Percentiles rank a stretch among this genome's conserved stretches.
Conservation (phyloP, 2,113 vertebrate genomes). For the Marmota flaviventris region DNA sequence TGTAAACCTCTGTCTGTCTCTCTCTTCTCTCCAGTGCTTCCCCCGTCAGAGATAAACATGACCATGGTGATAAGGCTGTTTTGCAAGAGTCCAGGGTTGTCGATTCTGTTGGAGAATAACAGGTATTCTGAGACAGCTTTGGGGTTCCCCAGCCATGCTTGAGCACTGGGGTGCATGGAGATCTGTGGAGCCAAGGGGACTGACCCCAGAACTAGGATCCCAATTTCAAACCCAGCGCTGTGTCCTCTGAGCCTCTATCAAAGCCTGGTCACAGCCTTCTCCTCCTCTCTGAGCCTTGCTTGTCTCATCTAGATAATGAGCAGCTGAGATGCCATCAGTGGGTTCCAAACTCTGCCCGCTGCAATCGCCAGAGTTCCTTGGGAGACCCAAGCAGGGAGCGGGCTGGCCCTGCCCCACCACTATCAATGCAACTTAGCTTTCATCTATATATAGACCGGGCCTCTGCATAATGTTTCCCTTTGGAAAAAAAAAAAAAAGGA, state of each 20-base stretch:
- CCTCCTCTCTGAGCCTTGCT: neutral
- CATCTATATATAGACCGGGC: slow-evolving; percentile 3
- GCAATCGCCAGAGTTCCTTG: neutral
- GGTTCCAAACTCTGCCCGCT: neutral
- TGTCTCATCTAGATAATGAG: slow-evolving; percentile 15
- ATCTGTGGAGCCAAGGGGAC: neutral
- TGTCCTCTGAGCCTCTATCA: fast-evolving
- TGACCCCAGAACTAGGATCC: neutral
- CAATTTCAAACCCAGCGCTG: neutral
- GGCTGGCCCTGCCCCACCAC: neutral
- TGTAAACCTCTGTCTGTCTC: slow-evolving; percentile 5
- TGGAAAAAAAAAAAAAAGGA: slow-evolving; percentile 13
- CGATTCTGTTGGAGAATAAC: neutral
- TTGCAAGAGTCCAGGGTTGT: neutral
- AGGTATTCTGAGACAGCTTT: neutral
- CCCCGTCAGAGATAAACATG: neutral
- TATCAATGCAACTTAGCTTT: slow-evolving; percentile 28
- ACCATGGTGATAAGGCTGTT: too few relatives aligned
- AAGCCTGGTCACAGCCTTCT: neutral
- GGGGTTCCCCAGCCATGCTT: neutral
- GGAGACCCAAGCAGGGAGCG: neutral
- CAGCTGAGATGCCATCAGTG: neutral
- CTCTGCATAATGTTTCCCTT: slow-evolving; percentile 60
- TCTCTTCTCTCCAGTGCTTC: neutral
- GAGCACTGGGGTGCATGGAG: neutral